Evolutionary conservation across 1,140 invertebrate genomes (phyloP).

Genomic region (Hyphantria cunea): DNA sequence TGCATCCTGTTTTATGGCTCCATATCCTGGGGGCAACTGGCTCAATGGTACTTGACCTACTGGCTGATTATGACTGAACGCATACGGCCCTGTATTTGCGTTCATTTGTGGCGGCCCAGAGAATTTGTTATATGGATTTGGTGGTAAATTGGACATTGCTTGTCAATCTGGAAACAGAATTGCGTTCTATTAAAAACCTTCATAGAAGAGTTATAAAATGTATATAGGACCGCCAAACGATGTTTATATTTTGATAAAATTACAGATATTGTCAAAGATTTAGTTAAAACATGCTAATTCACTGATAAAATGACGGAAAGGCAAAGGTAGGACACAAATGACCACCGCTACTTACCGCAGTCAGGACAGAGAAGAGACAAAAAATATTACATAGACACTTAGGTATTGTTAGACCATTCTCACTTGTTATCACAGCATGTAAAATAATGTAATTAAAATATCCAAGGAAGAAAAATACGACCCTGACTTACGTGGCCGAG

Average conservation of each 20-base stretch:
- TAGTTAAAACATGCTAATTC: slow-evolving; percentile 76
- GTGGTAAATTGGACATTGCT: slow-evolving; percentile 73
- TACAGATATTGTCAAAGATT: slow-evolving; percentile 57
- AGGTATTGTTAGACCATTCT: slow-evolving; percentile 66
- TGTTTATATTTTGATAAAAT: slow-evolving; percentile 65
- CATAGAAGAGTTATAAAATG: slow-evolving; percentile 6
- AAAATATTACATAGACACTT: slow-evolving; percentile 55
- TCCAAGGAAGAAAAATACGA: slow-evolving; percentile 74
- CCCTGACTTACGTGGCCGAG: slow-evolving; percentile 81
- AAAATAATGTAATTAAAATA: slow-evolving; percentile 68
- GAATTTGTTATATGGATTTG: slow-evolving; percentile 64
- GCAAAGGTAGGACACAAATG: slow-evolving; percentile 36
- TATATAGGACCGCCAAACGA: not conserved
- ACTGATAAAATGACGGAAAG: slow-evolving; percentile 66
- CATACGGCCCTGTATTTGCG: slow-evolving; percentile 45
- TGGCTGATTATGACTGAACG: slow-evolving; percentile 46
- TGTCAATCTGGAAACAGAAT: slow-evolving; percentile 68
- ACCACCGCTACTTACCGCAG: slow-evolving; percentile 58
- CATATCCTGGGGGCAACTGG: slow-evolving; percentile 53
- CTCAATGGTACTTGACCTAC: slow-evolving; percentile 54
- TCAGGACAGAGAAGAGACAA: slow-evolving; percentile 50
- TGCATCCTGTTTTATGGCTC: slow-evolving; percentile 60
- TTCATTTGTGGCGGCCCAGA: slow-evolving; percentile 48
- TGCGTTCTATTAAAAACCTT: slow-evolving; percentile 16
- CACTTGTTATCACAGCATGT: slow-evolving; percentile 66